Conservation (phyloP, 2,113 vertebrate genomes). For the Poecile atricapillus region DNA sequence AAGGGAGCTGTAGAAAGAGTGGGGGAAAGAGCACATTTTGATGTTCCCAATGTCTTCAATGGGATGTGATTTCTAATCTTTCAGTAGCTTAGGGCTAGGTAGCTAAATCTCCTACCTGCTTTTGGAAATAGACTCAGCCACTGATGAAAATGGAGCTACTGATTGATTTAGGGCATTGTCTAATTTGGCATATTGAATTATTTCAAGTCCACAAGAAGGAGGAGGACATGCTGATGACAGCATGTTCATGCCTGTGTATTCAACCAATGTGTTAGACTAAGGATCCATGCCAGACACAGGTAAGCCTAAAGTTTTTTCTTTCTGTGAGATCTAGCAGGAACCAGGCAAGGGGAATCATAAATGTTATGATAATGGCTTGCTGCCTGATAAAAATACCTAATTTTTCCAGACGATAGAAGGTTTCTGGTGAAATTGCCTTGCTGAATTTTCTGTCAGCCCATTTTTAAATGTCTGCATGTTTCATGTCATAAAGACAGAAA, state of each 20-base stretch:
- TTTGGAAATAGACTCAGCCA: not conserved
- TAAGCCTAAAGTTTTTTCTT: constrained; percentile 8
- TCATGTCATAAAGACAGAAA: not conserved
- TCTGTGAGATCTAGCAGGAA: constrained; percentile 14
- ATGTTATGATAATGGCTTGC: not conserved
- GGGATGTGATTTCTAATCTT: not conserved
- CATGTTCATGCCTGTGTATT: not conserved
- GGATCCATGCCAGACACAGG: not conserved
- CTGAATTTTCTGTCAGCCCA: not conserved
- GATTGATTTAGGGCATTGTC: not conserved
- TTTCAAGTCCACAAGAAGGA: not conserved
- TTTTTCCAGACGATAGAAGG: constrained; percentile 31
- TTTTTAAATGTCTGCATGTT: constrained; percentile 13
- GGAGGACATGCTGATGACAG: not conserved
- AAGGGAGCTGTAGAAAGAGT: not conserved
- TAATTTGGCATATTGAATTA: not conserved
- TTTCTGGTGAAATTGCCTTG: constrained; percentile 41
- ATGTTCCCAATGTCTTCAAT: not conserved
- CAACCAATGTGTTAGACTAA: not conserved
- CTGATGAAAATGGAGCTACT: not conserved
- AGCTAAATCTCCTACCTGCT: not conserved
- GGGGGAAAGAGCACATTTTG: not conserved
- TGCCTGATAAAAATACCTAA: not conserved
- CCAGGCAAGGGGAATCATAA: constrained; percentile 24
- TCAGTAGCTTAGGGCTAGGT: not conserved